phyloP scores from a whole-genome alignment of 1,140 invertebrate species.

The Drosophila mauritiana region DNA sequence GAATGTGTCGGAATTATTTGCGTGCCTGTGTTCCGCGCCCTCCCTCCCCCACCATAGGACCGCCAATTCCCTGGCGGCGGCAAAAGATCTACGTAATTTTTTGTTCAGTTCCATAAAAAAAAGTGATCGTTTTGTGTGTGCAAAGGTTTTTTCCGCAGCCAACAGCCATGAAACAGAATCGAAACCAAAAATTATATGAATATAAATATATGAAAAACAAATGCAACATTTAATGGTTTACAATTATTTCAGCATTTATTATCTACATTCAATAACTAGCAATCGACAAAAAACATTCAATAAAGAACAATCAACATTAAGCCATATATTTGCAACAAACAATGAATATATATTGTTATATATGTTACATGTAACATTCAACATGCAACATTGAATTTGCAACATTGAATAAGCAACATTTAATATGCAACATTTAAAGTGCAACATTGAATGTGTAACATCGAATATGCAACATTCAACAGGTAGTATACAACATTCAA shows the following conservation, averaged over 20 bases:
- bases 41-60: not conserved
- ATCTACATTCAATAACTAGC: not conserved
- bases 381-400: not conserved
- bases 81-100: slow-evolving; percentile 74
- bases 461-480: no score
- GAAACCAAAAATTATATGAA: not conserved
- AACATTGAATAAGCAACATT: no score
- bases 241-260: not conserved
- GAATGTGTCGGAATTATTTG: slow-evolving; percentile 18
- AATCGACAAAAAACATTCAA: not conserved
- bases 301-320: not conserved
- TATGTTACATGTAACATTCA: not conserved
- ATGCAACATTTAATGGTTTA: not conserved
- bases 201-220: no score
- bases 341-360: no score
- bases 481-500: no score
- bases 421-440: no score
- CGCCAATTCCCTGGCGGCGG: slow-evolving; percentile 28
- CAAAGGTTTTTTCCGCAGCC: slow-evolving; percentile 44
- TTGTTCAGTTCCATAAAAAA: slow-evolving; percentile 27
- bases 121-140: slow-evolving; percentile 13
- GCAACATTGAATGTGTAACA: no score
- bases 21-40: slow-evolving; percentile 10
- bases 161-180: slow-evolving; percentile 25
- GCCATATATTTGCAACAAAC: not conserved